phyloP scores from a whole-genome alignment of 2,797 vertebrate species.

The Chaetodon trifasciatus region DNA sequence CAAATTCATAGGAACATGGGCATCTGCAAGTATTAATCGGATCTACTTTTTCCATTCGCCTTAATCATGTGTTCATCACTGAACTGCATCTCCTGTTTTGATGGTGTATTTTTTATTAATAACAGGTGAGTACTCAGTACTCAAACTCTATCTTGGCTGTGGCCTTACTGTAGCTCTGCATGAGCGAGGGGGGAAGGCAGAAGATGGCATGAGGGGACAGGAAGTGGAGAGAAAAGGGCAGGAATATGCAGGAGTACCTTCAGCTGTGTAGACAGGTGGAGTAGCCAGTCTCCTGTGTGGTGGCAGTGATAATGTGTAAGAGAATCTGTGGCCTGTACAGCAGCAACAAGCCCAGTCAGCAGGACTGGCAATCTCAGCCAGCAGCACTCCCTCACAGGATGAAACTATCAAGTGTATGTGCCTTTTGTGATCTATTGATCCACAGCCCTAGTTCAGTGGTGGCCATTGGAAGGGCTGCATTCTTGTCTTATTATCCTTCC shows the following conservation, averaged over 20 bases:
- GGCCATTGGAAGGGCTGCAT: slow-evolving; percentile 59
- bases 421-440: slow-evolving; percentile 80
- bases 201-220: slow-evolving; percentile 54
- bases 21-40: not conserved
- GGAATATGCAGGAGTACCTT: slow-evolving; percentile 41
- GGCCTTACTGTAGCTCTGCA: slow-evolving; percentile 17
- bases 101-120: slow-evolving; percentile 6
- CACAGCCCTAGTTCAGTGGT: slow-evolving; percentile 53
- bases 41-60: not conserved
- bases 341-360: slow-evolving; percentile 73
- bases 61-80: not conserved
- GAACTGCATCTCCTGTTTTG: not conserved
- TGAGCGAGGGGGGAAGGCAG: slow-evolving; percentile 18
- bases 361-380: slow-evolving; percentile 52
- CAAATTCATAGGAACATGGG: not conserved
- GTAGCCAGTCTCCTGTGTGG: slow-evolving; percentile 60
- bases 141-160: slow-evolving; percentile 3
- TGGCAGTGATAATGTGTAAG: slow-evolving; percentile 70
- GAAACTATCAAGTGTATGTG: slow-evolving; percentile 69
- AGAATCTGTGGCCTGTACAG: slow-evolving; percentile 68
- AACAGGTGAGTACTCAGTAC: not conserved
- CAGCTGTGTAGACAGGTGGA: slow-evolving; percentile 55
- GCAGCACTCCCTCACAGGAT: slow-evolving; percentile 58
- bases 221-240: slow-evolving; percentile 46
- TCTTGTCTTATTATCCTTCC: slow-evolving; percentile 45